Base-by-base conservation (phyloP, 2,888 invertebrate species). In the Trypoxylon attenuatum region DNA sequence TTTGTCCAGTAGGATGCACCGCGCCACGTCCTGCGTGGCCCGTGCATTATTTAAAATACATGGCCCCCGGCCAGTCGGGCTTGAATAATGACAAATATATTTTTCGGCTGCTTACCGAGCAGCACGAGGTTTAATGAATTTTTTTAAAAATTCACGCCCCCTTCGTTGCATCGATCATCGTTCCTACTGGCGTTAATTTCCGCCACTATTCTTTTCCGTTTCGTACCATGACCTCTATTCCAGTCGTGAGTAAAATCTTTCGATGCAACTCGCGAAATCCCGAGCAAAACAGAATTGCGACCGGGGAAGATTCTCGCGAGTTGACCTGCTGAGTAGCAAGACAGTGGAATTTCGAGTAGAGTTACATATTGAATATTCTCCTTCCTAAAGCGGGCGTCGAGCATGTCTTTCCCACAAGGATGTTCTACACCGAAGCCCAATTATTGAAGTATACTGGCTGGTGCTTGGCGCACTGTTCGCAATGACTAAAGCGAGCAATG, bases 11-110 rank as follows among this genome's bases (percentile, higher is more conserved):
- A 56, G 61, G 57, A 74, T 73, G 70, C 72, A 50, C 50, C 42
- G 65, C 71, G 57, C 78, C 69, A 77, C 64, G 47, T n/a, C n/a
- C n/a, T n/a, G n/a, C n/a, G n/a, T n/a, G n/a, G n/a, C n/a, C n/a
- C 64, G 66, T 68, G 69, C 71, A 75, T 76, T 78, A 80, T 79
- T 79, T 77, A 78, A 79, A 79, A 77, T 69, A 58, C 54, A 65
- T 33, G n/a, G 33, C 69, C 61, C 23, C 63, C 69, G 50, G 55
- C 62, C 64, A 68, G 58, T 73, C 62, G 56, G 45, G 29, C 53
- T 53, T 58, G 70, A 71, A 68, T 70, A 75, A 69, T 67, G 75
- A 71, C 69, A 61, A 73, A 79, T 67, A 69, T 64, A 71, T 73
- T 77, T 71, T 73, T 73, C 71, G 66, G 61, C 59, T 65, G 56